Conservation (phyloP, 2,888 invertebrate species). For the Nudaria mundana region DNA sequence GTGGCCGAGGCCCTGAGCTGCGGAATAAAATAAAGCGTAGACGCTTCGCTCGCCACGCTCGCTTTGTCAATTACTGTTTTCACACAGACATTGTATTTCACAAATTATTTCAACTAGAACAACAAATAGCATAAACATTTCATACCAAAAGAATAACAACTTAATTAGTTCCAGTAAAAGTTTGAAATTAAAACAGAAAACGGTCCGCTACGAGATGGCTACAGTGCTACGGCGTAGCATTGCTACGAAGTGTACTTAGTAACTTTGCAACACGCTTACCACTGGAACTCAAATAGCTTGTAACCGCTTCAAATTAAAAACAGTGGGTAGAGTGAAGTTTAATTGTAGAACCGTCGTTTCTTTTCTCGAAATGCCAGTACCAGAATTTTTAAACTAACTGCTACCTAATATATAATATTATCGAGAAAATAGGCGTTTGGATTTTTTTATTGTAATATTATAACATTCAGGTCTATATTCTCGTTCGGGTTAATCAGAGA, state of each 20-base stretch:
- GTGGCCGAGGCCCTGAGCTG: no score
- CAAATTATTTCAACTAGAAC: no score
- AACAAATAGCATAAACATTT: constrained; percentile 21
- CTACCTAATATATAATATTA: no score
- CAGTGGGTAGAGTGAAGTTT: constrained; percentile 36
- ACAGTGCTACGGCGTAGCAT: constrained; percentile 32
- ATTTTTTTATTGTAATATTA: not conserved
- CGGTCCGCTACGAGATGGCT: constrained; percentile 34
- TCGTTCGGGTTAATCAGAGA: no score
- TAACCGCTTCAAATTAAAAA: constrained; percentile 40
- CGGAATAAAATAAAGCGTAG: no score
- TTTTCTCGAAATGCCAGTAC: constrained; percentile 6
- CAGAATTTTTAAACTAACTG: not conserved
- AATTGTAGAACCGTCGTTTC: constrained; percentile 17
- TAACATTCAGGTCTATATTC: no score
- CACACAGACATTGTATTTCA: no score
- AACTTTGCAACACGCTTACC: constrained; percentile 41
- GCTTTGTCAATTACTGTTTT: no score
- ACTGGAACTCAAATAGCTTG: constrained; percentile 40
- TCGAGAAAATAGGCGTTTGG: not conserved
- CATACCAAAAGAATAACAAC: constrained; percentile 34
- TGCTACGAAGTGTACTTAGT: constrained; percentile 40
- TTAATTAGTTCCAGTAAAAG: constrained; percentile 38
- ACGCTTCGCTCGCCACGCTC: no score
- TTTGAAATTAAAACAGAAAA: constrained; percentile 43